A percentile compares a stretch with the other conserved stretches of the same genome.
These are phyloP conservation scores for Saiga tatarica DNA, from an alignment of 2,113 vertebrate genomes.

Conservation along the genomic window DNA sequence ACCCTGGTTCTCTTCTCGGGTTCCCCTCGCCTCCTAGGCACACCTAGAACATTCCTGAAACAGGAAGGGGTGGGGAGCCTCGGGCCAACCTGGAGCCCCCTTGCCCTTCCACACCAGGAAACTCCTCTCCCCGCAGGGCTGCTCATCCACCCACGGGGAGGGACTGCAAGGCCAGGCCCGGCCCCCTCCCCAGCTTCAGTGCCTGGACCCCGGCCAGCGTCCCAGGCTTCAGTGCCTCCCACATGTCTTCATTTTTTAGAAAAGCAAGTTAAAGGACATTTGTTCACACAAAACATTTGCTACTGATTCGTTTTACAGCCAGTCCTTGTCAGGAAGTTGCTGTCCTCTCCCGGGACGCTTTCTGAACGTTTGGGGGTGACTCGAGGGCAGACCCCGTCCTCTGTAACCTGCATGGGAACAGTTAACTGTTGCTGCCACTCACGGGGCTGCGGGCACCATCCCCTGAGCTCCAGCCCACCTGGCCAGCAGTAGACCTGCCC, in stretches of 20 bases:
- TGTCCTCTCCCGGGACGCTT: neutral
- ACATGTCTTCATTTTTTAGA: neutral
- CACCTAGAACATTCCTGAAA: neutral
- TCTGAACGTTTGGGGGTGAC: neutral
- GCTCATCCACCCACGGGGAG: neutral
- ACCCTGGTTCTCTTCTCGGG: neutral
- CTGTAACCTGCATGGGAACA: neutral
- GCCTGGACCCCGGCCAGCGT: neutral
- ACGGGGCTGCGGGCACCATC: too few relatives aligned
- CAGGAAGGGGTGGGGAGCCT: neutral
- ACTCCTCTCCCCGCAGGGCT: neutral
- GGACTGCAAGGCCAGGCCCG: accelerated
- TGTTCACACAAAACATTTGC: neutral
- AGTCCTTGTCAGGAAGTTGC: neutral
- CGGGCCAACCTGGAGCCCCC: neutral
- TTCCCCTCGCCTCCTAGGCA: neutral
- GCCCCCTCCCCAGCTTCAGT: neutral
- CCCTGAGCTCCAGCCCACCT: neutral
- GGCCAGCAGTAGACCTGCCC: too few relatives aligned
- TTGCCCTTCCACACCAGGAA: neutral
- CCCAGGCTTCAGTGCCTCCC: neutral
- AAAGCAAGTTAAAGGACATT: neutral
- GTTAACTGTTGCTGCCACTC: neutral
- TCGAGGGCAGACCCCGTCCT: neutral
- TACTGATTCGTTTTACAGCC: neutral